Conservation (phyloP, 2,113 vertebrate species). For the Lophotis ruficrista region DNA sequence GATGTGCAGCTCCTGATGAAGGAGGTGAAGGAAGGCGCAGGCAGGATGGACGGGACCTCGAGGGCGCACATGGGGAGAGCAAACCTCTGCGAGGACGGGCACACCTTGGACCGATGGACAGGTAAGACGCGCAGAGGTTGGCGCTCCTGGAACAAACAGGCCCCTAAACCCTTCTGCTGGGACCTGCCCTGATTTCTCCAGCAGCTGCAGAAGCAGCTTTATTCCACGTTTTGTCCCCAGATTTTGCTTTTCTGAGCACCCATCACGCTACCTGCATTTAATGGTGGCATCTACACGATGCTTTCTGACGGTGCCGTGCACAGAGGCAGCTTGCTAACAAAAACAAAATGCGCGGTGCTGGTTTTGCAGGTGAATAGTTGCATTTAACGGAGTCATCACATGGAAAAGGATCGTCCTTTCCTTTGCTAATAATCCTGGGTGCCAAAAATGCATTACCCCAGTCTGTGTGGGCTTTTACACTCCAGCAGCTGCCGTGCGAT, state of each 20-base stretch:
- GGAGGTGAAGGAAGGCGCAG: background rate
- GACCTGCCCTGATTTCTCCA: background rate
- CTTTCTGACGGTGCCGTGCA: background rate
- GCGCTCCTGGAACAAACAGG: background rate
- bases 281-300: slow-evolving; percentile 7
- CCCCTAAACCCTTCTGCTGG: background rate
- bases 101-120: background rate
- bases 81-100: background rate
- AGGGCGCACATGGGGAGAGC: background rate
- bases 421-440: background rate
- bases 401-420: background rate
- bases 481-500: background rate
- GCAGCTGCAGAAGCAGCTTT: background rate
- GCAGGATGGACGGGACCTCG: background rate
- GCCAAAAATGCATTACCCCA: background rate
- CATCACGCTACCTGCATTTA: background rate
- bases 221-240: background rate
- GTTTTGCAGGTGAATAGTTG: slow-evolving; percentile 10
- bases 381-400: background rate
- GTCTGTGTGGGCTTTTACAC: background rate
- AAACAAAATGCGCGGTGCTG: background rate
- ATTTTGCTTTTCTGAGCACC: background rate
- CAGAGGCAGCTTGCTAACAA: background rate
- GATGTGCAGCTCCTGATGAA: background rate
- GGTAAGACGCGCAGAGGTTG: background rate